Base-by-base conservation (phyloP, 1,140 invertebrate species). In the Pararge aegeria region DNA sequence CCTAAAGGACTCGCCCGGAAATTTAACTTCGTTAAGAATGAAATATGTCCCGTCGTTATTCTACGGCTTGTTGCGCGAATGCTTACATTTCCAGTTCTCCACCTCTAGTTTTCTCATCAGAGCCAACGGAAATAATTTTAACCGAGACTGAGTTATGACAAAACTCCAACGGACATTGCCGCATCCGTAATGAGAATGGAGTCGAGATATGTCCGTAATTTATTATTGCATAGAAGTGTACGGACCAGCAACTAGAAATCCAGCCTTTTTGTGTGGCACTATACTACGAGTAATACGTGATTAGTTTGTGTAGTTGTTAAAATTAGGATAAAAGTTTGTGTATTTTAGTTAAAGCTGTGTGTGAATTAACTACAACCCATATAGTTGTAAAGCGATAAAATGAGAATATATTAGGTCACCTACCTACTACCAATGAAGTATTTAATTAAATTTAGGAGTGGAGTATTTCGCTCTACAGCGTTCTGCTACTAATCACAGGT, bases 91-190 rank as follows among this genome's bases (percentile, higher is more conserved):
- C 73, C 78, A 85, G 79, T 73, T 85, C 77, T 78, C 84, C 75
- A 82, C 79, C 83, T 86, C 84, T 88, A 89, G 86, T 87, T 87
- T 86, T 85, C 84, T 87, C 87, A 87, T 89, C 84, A 89, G 83
- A 75, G 67, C 74, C 78, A 83, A 78, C 82, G 87, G 83, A 89
- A 89, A 87, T 89, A 89, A 87, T 89, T 89, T 89, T 75, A 85
- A 83, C 82, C 82, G 82, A 80, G 84, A 80, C 84, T 89, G 87
- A 89, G 81, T 89, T 89, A 89, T 87, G 83, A 87, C 82, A 85
- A 89, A 87, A 89, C 84, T 87, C 82, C 73, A 72, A 70, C 82
- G 80, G 84, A 88, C 83, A 83, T 82, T 79, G 83, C 81, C 83
- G 83, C 86, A 89, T 84, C 83, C 83, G 80, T 83, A 87, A 87